These are phyloP conservation scores for Spea hammondii DNA, from an alignment of 2,797 vertebrate genomes.

Conservation along the genomic window DNA sequence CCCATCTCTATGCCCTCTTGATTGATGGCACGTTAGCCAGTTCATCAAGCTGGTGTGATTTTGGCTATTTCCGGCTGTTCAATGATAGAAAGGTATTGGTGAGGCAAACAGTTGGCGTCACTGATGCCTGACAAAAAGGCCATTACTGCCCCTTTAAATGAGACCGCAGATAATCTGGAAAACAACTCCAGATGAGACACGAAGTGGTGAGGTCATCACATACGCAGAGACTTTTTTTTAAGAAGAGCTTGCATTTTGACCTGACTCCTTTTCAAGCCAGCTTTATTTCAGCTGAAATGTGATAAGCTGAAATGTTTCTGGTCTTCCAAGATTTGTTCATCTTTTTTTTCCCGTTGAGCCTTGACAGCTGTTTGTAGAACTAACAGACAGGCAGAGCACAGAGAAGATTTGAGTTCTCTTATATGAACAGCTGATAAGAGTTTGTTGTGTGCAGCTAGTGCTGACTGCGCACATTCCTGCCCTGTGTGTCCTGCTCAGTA, in stretches of 20 bases:
- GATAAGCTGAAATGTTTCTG: not conserved
- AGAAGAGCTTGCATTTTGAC: too few relatives aligned
- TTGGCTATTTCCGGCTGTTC: not conserved
- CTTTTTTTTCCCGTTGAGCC: not conserved
- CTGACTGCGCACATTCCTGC: slow-evolving; percentile 80
- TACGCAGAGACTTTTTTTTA: not conserved
- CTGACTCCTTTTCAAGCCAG: too few relatives aligned
- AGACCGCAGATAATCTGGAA: not conserved
- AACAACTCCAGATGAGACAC: not conserved
- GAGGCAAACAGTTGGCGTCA: not conserved
- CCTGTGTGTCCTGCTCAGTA: slow-evolving; percentile 68
- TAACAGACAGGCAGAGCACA: slow-evolving; percentile 8
- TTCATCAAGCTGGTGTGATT: too few relatives aligned
- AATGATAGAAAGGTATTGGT: not conserved
- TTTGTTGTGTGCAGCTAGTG: slow-evolving; percentile 72
- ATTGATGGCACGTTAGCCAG: too few relatives aligned
- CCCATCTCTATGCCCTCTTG: too few relatives aligned
- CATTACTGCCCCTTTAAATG: not conserved
- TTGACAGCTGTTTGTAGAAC: slow-evolving; percentile 46
- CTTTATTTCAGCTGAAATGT: too few relatives aligned
- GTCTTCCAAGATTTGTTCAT: slow-evolving; percentile 7
- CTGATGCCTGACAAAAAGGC: not conserved
- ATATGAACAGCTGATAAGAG: slow-evolving; percentile 72
- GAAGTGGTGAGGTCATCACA: not conserved
- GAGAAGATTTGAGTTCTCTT: slow-evolving; percentile 62